These are phyloP conservation scores for Suncus etruscus DNA, from an alignment of 2,113 vertebrate genomes.

Conservation along the genomic window DNA sequence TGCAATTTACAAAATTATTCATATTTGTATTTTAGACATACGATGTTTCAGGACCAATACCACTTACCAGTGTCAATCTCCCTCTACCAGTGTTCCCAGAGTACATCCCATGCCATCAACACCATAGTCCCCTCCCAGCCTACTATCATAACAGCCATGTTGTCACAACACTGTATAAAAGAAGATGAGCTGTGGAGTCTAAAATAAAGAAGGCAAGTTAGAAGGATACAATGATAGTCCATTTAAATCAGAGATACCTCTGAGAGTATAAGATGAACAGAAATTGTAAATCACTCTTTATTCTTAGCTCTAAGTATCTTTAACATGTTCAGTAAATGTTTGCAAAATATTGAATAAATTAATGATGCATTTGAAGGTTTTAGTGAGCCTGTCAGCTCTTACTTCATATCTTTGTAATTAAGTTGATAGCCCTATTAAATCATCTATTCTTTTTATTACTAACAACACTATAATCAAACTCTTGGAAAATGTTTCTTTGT, in stretches of 20 bases:
- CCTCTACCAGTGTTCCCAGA: no score
- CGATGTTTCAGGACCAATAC: no score
- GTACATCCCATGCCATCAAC: no score
- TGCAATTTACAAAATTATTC: no score
- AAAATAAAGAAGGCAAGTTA: not conserved
- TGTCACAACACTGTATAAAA: no score
- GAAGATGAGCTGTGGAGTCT: fast-evolving
- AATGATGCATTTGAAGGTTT: conserved; percentile 19
- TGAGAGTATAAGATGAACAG: not conserved
- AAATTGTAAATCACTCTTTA: not conserved
- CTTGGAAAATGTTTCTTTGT: not conserved
- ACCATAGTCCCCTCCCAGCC: not conserved
- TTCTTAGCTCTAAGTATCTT: not conserved
- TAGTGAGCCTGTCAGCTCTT: not conserved
- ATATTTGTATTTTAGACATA: no score
- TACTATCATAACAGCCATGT: no score
- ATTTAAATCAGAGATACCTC: not conserved
- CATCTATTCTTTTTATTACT: conserved; percentile 9
- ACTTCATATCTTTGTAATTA: conserved; percentile 17
- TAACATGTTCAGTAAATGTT: not conserved
- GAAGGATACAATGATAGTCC: no score
- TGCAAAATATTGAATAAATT: conserved; percentile 6
- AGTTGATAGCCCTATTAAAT: conserved; percentile 14
- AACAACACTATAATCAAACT: not conserved
- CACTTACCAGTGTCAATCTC: no score